phyloP scores from a whole-genome alignment of 1,140 invertebrate genomes.

The Trachymyrmex cornetzi region DNA sequence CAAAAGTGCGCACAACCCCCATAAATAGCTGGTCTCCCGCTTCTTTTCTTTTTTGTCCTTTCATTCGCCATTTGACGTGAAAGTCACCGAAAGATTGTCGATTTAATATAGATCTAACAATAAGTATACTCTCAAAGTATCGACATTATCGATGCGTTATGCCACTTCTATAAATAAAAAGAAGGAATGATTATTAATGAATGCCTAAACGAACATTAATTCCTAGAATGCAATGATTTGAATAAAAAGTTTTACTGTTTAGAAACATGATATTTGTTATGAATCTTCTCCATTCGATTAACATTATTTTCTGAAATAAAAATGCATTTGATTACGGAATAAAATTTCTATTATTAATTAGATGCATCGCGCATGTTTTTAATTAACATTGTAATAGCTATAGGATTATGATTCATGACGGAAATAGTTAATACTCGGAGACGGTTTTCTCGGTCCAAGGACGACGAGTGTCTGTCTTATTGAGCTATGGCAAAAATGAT shows the following conservation, averaged over 20 bases:
- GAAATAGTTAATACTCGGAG: constrained; percentile 25
- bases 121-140: background rate
- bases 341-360: constrained; percentile 21
- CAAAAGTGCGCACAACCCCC: constrained; percentile 71
- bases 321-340: background rate
- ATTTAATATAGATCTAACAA: background rate
- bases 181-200: background rate
- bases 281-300: background rate
- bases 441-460: constrained; percentile 30
- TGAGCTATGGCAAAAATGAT: constrained; percentile 10
- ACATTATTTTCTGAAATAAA: background rate
- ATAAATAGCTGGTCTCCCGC: constrained; percentile 67
- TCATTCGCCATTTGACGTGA: constrained; percentile 3
- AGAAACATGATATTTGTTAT: constrained; percentile 1
- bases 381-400: constrained; percentile 2
- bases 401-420: background rate
- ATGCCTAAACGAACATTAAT: background rate
- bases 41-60: constrained; percentile 12
- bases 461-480: constrained; percentile 19
- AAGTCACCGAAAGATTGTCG: constrained; percentile 28
- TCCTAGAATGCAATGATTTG: background rate
- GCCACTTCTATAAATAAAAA: background rate
- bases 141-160: background rate
- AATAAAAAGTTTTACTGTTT: background rate
- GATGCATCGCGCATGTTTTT: background rate